Evolutionary conservation across 2,113 vertebrate species (phyloP).

Genomic region (Phalacrocorax brasilianus): DNA sequence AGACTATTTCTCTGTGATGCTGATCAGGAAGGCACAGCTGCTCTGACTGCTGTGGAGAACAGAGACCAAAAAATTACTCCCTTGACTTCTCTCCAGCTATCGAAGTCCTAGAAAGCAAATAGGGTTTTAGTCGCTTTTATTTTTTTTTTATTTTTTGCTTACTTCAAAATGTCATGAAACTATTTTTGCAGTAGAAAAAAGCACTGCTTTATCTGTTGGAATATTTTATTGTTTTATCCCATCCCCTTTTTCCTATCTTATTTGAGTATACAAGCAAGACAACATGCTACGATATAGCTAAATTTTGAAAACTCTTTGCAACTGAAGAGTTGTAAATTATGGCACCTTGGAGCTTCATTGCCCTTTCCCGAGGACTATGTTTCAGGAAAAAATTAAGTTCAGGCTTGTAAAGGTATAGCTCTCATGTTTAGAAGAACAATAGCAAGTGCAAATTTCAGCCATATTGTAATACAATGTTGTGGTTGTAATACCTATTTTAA

Average conservation of each 20-base stretch:
- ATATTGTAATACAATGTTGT: not conserved
- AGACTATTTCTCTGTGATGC: constrained; percentile 32
- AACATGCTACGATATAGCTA: not conserved
- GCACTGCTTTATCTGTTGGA: not conserved
- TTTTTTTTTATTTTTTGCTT: not conserved
- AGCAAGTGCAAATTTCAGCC: not conserved
- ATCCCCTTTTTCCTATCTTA: not conserved
- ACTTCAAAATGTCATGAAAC: not conserved
- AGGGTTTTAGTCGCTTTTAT: rapidly evolving
- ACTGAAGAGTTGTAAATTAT: not conserved
- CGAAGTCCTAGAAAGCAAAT: not conserved
- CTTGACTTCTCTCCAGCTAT: not conserved
- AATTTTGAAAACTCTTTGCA: not conserved
- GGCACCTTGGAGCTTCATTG: not conserved
- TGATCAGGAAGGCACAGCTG: constrained; percentile 35
- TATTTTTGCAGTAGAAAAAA: not conserved
- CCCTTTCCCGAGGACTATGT: not conserved
- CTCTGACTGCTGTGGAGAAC: not conserved
- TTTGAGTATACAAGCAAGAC: not conserved
- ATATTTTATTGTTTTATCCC: not conserved
- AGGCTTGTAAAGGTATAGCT: not conserved
- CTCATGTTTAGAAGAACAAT: not conserved
- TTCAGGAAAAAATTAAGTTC: not conserved
- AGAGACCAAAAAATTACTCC: not conserved
- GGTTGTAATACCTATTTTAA: not conserved